These are phyloP conservation scores for Eubasilissa splendida DNA, from an alignment of 2,888 invertebrate species.

Conservation along the genomic window DNA sequence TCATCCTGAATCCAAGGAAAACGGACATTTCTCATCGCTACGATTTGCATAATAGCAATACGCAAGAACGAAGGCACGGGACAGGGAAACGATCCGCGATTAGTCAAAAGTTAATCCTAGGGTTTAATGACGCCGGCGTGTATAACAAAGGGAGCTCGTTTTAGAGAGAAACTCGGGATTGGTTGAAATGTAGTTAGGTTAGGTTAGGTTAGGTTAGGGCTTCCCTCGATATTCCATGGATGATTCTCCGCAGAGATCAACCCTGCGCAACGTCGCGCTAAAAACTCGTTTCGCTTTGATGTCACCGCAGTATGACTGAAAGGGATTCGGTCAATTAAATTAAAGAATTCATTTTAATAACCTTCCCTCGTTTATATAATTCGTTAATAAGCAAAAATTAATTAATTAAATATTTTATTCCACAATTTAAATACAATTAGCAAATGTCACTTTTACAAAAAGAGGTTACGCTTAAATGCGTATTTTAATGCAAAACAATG, in stretches of 20 bases:
- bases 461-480: too few relatives aligned
- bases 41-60: constrained; percentile 39
- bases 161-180: constrained; percentile 36
- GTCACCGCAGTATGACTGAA: too few relatives aligned
- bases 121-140: constrained; percentile 47
- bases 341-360: constrained; percentile 16
- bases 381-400: too few relatives aligned
- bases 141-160: constrained; percentile 19
- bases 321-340: constrained; percentile 20
- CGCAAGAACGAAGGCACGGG: neutral
- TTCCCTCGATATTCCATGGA: neutral
- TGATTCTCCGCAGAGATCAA: neutral
- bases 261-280: neutral
- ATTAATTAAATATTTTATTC: too few relatives aligned
- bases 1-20: neutral
- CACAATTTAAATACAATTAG: too few relatives aligned
- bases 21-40: constrained; percentile 2
- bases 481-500: too few relatives aligned
- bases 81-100: constrained; percentile 38
- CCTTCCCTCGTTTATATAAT: neutral
- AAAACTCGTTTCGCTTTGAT: constrained; percentile 14
- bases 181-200: constrained; percentile 19
- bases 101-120: constrained; percentile 54
- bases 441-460: too few relatives aligned
- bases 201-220: constrained; percentile 10